Conservation (phyloP, 2,113 vertebrate genomes). For the Trematocara marginatum region DNA sequence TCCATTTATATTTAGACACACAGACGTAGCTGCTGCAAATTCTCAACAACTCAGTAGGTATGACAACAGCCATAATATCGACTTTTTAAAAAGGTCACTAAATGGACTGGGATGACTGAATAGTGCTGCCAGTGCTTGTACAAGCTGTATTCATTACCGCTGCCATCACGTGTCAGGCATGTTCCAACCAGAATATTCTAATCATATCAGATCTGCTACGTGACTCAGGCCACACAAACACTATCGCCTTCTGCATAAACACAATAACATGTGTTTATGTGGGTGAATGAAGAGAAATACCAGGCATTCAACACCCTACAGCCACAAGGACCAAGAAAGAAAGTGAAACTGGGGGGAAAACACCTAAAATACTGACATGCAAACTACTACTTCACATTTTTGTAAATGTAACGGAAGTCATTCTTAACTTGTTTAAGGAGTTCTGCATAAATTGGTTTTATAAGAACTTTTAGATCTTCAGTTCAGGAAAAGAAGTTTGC, state of each 20-base stretch:
- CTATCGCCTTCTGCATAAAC: neutral
- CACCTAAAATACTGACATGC: neutral
- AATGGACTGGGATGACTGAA: neutral
- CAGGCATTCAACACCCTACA: neutral
- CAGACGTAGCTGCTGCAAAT: neutral
- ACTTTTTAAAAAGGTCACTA: neutral
- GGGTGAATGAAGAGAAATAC: neutral
- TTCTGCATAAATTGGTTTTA: neutral
- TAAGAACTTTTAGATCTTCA: neutral
- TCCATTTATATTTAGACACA: constrained; percentile 8
- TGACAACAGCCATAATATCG: neutral
- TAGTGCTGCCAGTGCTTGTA: neutral
- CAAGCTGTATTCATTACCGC: neutral
- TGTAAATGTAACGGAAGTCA: neutral
- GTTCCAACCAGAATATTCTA: neutral
- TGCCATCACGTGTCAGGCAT: neutral
- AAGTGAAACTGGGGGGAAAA: neutral
- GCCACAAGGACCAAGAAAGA: neutral
- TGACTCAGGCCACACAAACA: neutral
- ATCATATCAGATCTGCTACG: neutral
- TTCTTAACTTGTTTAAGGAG: neutral
- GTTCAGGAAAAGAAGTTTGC: neutral
- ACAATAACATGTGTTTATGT: neutral
- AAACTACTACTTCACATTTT: neutral
- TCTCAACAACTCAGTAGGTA: neutral